Evolutionary conservation across 2,797 vertebrate species (phyloP).

Genomic region (Crocodylus rhombifer): DNA sequence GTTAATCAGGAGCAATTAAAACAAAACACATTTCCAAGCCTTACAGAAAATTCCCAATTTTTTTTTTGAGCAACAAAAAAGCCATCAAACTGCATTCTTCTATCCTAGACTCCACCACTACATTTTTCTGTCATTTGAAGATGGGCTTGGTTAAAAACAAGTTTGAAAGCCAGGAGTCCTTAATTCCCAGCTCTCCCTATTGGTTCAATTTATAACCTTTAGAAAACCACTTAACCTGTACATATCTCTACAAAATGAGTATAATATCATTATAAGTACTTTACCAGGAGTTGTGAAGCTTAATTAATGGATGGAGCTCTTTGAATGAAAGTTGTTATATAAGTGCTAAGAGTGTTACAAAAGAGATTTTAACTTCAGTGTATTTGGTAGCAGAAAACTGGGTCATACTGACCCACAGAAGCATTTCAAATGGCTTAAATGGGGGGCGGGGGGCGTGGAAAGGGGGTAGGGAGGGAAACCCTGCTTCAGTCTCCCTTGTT

Average conservation of each 20-base stretch:
- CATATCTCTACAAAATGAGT: neutral
- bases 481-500: neutral
- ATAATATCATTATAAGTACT: neutral
- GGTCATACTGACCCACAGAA: neutral
- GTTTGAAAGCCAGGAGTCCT: neutral
- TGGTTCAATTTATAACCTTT: neutral
- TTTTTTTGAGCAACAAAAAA: neutral
- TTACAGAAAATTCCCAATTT: neutral
- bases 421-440: neutral
- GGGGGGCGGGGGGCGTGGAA: too few species aligned
- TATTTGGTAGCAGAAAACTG: neutral
- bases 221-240: neutral
- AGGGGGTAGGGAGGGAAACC: neutral
- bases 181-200: neutral
- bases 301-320: neutral
- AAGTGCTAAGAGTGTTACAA: neutral
- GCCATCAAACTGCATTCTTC: neutral
- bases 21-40: neutral
- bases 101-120: neutral
- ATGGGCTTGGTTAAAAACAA: neutral
- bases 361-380: neutral
- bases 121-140: neutral
- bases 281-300: neutral
- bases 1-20: neutral
- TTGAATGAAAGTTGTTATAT: neutral